phyloP scores from a whole-genome alignment of 2,888 invertebrate species.

The Pristionchus arcanus region DNA sequence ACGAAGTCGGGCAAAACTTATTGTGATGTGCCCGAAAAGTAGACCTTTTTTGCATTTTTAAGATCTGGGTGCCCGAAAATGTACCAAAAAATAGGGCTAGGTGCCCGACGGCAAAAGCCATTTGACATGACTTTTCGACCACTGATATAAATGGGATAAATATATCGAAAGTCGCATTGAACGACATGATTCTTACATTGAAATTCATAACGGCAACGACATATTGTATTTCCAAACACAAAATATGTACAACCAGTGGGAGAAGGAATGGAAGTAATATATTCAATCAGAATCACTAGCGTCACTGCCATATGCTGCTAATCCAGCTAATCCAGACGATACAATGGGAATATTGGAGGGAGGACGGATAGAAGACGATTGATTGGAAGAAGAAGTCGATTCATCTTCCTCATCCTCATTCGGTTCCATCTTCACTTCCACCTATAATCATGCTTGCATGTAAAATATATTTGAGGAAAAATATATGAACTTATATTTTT shows the following conservation, averaged over 20 bases:
- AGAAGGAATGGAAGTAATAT: not conserved
- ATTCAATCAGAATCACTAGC: constrained; percentile 56
- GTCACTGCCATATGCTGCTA: constrained; percentile 59
- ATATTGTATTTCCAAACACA: not conserved
- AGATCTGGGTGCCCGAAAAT: too few species aligned
- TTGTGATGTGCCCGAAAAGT: too few species aligned
- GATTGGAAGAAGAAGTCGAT: not conserved
- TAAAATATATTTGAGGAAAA: not conserved
- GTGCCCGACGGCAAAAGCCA: too few species aligned
- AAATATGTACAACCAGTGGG: constrained; percentile 16
- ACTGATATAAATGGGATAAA: too few species aligned
- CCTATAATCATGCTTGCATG: not conserved
- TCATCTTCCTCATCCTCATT: constrained; percentile 16
- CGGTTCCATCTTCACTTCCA: constrained; percentile 38
- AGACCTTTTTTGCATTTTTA: too few species aligned
- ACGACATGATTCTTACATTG: not conserved
- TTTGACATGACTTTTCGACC: too few species aligned
- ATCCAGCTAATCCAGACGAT: constrained; percentile 58
- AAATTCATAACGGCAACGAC: not conserved
- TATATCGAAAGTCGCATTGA: constrained; percentile 38
- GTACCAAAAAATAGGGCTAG: too few species aligned
- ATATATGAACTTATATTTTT: not conserved
- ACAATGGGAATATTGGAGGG: constrained; percentile 12
- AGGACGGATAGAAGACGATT: not conserved
- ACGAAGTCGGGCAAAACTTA: too few species aligned